Percentiles rank a stretch among this genome's conserved stretches.
Conservation (phyloP, 2,797 vertebrate species). For the Hybognathus amarus region DNA sequence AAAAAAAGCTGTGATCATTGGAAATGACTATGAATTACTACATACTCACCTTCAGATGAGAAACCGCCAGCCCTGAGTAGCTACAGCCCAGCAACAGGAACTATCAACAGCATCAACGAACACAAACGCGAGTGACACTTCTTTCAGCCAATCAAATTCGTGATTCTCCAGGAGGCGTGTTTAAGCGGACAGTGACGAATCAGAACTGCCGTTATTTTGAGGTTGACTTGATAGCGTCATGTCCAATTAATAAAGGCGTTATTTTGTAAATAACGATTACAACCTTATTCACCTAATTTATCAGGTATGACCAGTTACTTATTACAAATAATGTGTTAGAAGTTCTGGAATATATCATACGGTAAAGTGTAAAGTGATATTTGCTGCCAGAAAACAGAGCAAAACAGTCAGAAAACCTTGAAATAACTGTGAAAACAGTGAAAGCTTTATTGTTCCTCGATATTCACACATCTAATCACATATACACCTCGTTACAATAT, state of each 20-base stretch:
- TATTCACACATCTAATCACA: constrained; percentile 18
- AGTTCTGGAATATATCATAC: neutral
- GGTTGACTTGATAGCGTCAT: neutral
- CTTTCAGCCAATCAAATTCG: constrained; percentile 41
- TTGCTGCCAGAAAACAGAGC: neutral
- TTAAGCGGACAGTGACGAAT: neutral
- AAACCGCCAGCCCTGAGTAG: neutral
- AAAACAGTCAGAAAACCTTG: neutral
- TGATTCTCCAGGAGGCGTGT: neutral
- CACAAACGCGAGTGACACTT: constrained; percentile 11
- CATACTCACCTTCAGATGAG: neutral
- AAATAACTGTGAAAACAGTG: neutral
- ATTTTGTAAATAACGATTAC: neutral
- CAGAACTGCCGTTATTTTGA: neutral
- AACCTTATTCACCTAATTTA: neutral
- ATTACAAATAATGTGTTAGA: neutral
- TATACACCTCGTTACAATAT: constrained; percentile 34
- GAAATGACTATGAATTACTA: neutral
- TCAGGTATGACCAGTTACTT: neutral
- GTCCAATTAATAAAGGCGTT: neutral
- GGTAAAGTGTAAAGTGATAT: neutral
- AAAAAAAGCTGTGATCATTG: neutral
- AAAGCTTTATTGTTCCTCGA: constrained; percentile 9
- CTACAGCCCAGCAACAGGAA: constrained; percentile 19
- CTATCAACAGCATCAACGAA: constrained; percentile 15